A percentile compares a stretch with the other conserved stretches of the same genome.
Conservation (phyloP, 2,888 invertebrate genomes). For the Ceratothoa steindachneri region DNA sequence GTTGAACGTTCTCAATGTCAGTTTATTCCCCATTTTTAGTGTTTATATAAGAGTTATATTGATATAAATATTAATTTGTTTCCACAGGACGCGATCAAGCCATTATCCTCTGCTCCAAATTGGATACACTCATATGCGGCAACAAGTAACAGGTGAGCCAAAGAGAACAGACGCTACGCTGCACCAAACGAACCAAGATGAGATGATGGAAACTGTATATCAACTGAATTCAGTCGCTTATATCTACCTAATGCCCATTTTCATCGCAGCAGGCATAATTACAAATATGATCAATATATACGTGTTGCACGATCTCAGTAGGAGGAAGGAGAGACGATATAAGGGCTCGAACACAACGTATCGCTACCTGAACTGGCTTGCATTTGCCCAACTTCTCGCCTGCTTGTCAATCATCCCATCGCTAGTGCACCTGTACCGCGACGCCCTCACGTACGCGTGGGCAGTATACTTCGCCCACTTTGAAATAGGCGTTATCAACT, state of each 20-base stretch:
- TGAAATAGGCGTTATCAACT: constrained; percentile 56
- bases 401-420: constrained; percentile 55
- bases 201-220: constrained; percentile 9
- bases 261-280: constrained; percentile 55
- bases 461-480: constrained; percentile 55
- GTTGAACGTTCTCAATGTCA: too few species aligned
- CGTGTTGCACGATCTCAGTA: constrained; percentile 54
- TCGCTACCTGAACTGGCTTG: constrained; percentile 55
- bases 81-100: too few species aligned
- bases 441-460: constrained; percentile 48
- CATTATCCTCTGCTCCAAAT: too few species aligned
- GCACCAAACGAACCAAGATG: too few species aligned
- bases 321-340: constrained; percentile 9
- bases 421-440: constrained; percentile 23
- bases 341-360: constrained; percentile 49
- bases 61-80: too few species aligned
- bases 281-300: constrained; percentile 56
- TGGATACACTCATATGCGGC: too few species aligned
- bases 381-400: constrained; percentile 54
- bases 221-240: constrained; percentile 50
- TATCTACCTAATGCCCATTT: constrained; percentile 53
- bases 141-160: too few species aligned
- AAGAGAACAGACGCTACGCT: too few species aligned
- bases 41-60: too few species aligned
- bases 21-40: too few species aligned